Evolutionary conservation across 2,113 vertebrate genomes (phyloP).

Genomic region (Caranx ignobilis): DNA sequence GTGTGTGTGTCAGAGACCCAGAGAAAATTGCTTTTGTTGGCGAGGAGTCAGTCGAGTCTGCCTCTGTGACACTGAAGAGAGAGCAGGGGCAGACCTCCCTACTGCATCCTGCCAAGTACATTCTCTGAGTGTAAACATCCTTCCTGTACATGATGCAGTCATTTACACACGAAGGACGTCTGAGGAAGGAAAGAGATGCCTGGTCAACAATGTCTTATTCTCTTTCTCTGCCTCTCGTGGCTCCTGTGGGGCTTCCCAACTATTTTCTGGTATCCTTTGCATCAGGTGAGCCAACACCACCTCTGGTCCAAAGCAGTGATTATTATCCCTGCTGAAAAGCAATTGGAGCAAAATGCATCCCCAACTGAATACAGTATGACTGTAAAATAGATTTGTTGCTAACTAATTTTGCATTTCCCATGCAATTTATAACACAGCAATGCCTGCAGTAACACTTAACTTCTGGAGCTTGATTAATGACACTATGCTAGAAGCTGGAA

Average conservation of each 20-base stretch:
- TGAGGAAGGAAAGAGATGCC: constrained; percentile 4
- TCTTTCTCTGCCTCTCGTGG: constrained; percentile 8
- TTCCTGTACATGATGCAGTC: constrained; percentile 41
- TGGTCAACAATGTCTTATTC: constrained; percentile 7
- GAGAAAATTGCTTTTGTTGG: constrained; percentile 57
- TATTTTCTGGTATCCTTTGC: constrained; percentile 26
- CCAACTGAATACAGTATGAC: constrained; percentile 63
- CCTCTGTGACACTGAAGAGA: constrained; percentile 38
- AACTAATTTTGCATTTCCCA: constrained; percentile 79
- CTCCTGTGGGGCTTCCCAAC: constrained; percentile 11
- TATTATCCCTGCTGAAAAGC: constrained; percentile 68
- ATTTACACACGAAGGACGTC: constrained; percentile 36
- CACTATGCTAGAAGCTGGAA: constrained; percentile 69
- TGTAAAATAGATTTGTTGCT: constrained; percentile 77
- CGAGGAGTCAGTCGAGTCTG: constrained; percentile 39
- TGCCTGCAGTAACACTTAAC: constrained; percentile 80
- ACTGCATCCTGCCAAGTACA: constrained; percentile 38
- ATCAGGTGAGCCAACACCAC: constrained; percentile 45
- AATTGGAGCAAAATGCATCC: constrained; percentile 67
- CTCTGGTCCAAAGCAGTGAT: constrained; percentile 64
- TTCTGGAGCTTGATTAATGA: constrained; percentile 81
- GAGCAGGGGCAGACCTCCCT: constrained; percentile 25
- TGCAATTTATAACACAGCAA: constrained; percentile 80
- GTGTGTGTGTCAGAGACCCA: not conserved
- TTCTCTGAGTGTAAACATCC: constrained; percentile 42